A percentile compares a stretch with the other conserved stretches of the same genome.
phyloP scores from a whole-genome alignment of 2,113 vertebrate species.

The Cryptotis parvus region DNA sequence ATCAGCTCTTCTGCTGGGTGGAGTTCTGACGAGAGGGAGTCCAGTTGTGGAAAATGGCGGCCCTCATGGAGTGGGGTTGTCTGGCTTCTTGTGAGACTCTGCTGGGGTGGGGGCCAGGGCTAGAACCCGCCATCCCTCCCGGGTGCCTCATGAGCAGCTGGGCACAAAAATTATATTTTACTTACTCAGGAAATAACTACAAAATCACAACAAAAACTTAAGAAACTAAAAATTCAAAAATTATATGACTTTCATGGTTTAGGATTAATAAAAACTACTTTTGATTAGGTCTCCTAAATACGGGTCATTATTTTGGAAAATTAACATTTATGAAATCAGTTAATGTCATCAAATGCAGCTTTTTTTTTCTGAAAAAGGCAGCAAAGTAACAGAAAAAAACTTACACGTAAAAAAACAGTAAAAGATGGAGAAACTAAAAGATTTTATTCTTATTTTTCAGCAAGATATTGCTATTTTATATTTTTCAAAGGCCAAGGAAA shows the following conservation, averaged over 20 bases:
- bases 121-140: too few relatives aligned
- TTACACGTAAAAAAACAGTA: neutral
- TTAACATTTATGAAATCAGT: constrained; percentile 30
- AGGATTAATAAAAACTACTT: neutral
- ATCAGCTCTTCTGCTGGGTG: too few relatives aligned
- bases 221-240: constrained; percentile 42
- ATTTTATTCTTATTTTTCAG: constrained; percentile 38
- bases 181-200: constrained; percentile 21
- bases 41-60: too few relatives aligned
- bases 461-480: neutral
- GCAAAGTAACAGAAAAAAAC: neutral
- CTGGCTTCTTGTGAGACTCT: too few relatives aligned
- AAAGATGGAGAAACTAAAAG: neutral
- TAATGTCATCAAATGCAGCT: neutral
- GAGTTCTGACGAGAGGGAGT: too few relatives aligned
- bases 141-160: too few relatives aligned
- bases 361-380: neutral
- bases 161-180: too few relatives aligned
- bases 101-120: too few relatives aligned
- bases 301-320: constrained; percentile 36
- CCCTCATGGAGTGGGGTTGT: too few relatives aligned
- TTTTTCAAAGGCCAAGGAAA: neutral
- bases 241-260: neutral
- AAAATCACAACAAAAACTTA: constrained; percentile 29
- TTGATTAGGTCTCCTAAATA: constrained; percentile 20